These are phyloP conservation scores for Paraescarpia echinospica DNA, from an alignment of 1,140 invertebrate species.

Conservation along the genomic window DNA sequence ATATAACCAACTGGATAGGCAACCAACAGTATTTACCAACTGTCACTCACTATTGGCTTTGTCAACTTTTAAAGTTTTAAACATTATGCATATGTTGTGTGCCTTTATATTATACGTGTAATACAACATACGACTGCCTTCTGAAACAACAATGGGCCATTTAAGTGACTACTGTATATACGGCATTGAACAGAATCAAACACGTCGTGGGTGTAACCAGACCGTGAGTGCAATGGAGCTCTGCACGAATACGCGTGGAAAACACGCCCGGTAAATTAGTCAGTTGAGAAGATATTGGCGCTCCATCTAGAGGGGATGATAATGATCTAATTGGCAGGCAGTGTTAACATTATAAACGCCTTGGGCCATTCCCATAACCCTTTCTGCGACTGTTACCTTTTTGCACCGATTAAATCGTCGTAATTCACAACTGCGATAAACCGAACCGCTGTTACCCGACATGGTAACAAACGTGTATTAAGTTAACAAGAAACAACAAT, in stretches of 20 bases:
- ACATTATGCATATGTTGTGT: no score
- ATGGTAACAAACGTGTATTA: not conserved
- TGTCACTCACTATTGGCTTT: not conserved
- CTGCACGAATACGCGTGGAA: not conserved
- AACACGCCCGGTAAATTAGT: not conserved
- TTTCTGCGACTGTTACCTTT: not conserved
- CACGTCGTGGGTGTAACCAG: not conserved
- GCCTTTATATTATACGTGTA: no score
- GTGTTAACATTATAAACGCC: not conserved
- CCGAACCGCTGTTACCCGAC: not conserved
- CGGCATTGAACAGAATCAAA: not conserved
- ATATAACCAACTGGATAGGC: not conserved
- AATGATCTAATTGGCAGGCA: not conserved
- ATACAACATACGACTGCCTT: not conserved
- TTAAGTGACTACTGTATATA: not conserved
- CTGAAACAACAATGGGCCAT: not conserved
- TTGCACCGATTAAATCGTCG: not conserved
- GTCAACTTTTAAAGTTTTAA: not conserved
- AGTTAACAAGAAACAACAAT: not conserved
- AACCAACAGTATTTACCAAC: not conserved
- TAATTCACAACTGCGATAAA: not conserved
- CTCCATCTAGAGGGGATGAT: not conserved
- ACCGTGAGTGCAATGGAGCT: not conserved
- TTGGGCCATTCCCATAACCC: not conserved
- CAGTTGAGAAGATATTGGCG: not conserved